Percentiles rank a stretch among this genome's conserved stretches.
Evolutionary conservation across 2,797 vertebrate species (phyloP).

Genomic region (Chanos chanos): DNA sequence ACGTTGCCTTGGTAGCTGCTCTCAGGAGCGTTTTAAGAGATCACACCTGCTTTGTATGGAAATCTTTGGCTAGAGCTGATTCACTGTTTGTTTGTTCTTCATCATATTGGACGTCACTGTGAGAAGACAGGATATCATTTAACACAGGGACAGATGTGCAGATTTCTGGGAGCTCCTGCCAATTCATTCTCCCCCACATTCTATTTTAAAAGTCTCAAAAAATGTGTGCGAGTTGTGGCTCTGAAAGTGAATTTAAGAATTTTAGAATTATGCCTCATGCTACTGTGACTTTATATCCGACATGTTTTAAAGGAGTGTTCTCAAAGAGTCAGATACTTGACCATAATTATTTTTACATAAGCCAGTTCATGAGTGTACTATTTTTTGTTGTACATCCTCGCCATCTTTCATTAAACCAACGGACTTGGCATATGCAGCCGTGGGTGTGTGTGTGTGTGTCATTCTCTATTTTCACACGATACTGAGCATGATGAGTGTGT

Average conservation of each 20-base stretch:
- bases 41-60: constrained; percentile 2
- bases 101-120: neutral
- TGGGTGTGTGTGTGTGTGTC: neutral
- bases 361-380: neutral
- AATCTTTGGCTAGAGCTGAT: neutral
- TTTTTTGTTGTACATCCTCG: neutral
- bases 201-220: constrained; percentile 18
- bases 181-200: constrained; percentile 4
- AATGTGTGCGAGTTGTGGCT: too few species aligned
- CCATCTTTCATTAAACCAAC: neutral
- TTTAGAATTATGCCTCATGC: too few species aligned
- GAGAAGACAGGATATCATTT: constrained; percentile 33
- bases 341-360: neutral
- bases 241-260: too few species aligned
- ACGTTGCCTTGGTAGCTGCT: constrained; percentile 13
- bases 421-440: neutral
- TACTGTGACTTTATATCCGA: constrained; percentile 1
- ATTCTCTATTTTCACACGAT: constrained; percentile 1
- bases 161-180: constrained; percentile 13
- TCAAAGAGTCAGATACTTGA: neutral
- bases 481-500: too few species aligned
- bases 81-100: neutral
- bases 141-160: constrained; percentile 37
- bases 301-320: neutral
- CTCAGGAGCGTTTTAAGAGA: neutral